Conservation (phyloP, 2,113 vertebrate genomes). For the Gymnarchus niloticus region DNA sequence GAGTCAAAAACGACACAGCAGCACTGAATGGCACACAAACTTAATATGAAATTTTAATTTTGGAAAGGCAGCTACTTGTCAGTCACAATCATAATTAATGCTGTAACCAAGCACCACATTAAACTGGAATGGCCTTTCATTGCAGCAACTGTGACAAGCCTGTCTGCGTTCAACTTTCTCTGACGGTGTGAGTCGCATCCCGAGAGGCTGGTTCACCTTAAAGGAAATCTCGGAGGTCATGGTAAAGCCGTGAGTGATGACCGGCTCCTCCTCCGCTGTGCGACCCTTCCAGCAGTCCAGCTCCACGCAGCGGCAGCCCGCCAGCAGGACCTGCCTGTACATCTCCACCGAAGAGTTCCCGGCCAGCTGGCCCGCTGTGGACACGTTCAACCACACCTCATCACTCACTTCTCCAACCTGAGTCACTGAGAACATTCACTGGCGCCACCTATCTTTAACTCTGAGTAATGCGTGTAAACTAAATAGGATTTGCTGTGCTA, state of each 20-base stretch:
- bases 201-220: slow-evolving; percentile 67
- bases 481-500: background rate
- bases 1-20: background rate
- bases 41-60: background rate
- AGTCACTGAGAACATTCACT: background rate
- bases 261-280: slow-evolving; percentile 88
- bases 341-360: slow-evolving; percentile 97
- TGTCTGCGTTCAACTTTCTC: background rate
- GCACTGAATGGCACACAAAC: background rate
- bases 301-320: slow-evolving; percentile 95
- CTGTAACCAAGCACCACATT: background rate
- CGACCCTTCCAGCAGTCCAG: slow-evolving; percentile 97
- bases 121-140: background rate
- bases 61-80: background rate
- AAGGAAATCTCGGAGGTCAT: slow-evolving; percentile 98
- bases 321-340: slow-evolving; percentile 92
- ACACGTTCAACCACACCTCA: slow-evolving; percentile 16
- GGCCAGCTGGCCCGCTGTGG: slow-evolving; percentile 88
- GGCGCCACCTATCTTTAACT: background rate
- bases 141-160: background rate
- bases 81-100: background rate
- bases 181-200: background rate
- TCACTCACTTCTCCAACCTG: background rate
- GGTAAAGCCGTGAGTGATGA: slow-evolving; percentile 96
- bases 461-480: background rate